Evolutionary conservation across 2,797 vertebrate species (phyloP), one percentile per base, ranked within the genome.

Genomic region (Malacoctenus gilli): DNA sequence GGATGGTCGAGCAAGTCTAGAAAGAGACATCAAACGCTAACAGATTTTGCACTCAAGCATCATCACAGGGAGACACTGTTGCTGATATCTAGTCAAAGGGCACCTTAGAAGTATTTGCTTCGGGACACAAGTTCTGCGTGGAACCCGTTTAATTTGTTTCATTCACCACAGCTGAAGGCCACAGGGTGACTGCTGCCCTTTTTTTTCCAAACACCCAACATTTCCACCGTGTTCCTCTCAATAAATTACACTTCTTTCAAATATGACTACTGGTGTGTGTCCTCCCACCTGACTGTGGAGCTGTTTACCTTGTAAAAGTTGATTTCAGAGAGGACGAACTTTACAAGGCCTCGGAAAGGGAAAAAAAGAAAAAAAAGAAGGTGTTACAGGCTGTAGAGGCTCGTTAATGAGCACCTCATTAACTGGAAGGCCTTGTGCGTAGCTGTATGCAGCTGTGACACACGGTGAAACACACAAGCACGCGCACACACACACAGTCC

Each of bases 331-430:
- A 57, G 16, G 39, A 34, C 61, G 59, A 76, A 65, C 59, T 77
- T 80, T 62, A 67, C 28, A 64, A 63, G 51, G 41, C 20, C 31
- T 37, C 15, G 12, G 6, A 50, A 59, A 49, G 11, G 9, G 11
- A 19, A 20, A 15, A 28, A 21, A 20, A 21, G 59, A 28, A 66
- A 55, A 46, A 73, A 37, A 30, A 57, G 41, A 43, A 49, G 4
- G 55, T 53, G 34, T 63, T 40, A 64, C 64, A 75, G 66, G 63
- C 60, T 61, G 54, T 16, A 39, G 47, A 68, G 44, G 51, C 58
- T 57, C 8, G 3, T 76, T 89, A 87, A 85, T 76, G 82, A 85
- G 75, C 41, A 67, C 35, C 80, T 87, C 79, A 83, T 87, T 87
- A 87, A 75, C 32, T 66, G 30, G 40, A 55, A 56, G 62, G 50